Conservation (phyloP, 2,797 vertebrate species). For the Sparus aurata region DNA sequence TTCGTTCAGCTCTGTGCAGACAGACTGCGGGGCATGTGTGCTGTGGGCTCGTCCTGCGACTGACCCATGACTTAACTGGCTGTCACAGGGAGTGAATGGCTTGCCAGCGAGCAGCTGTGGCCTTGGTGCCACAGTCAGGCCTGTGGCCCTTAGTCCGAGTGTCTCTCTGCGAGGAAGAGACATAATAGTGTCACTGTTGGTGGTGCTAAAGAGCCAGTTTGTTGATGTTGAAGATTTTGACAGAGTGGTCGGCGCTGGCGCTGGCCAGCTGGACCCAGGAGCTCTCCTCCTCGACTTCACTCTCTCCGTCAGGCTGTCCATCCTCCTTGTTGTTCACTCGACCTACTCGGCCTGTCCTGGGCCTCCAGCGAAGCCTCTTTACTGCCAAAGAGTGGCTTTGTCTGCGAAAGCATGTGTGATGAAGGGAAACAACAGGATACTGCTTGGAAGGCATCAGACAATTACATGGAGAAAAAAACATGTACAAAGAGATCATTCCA, state of each 20-base stretch:
- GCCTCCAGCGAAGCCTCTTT: slow-evolving; percentile 94
- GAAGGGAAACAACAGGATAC: slow-evolving; percentile 67
- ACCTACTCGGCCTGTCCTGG: slow-evolving; percentile 79
- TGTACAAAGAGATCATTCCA: background rate
- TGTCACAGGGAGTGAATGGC: slow-evolving; percentile 66
- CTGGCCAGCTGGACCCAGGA: slow-evolving; percentile 94
- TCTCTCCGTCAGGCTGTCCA: slow-evolving; percentile 65
- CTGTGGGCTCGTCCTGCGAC: slow-evolving; percentile 62
- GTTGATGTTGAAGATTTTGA: slow-evolving; percentile 95
- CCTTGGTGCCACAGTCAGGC: slow-evolving; percentile 54
- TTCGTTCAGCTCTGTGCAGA: slow-evolving; percentile 52
- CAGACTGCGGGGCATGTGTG: slow-evolving; percentile 54
- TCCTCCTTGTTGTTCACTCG: slow-evolving; percentile 43
- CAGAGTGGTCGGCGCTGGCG: slow-evolving; percentile 91
- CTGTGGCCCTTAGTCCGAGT: slow-evolving; percentile 64
- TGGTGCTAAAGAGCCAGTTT: slow-evolving; percentile 84
- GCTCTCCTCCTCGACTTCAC: slow-evolving; percentile 68
- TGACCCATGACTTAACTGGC: slow-evolving; percentile 69
- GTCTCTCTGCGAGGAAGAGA: slow-evolving; percentile 53
- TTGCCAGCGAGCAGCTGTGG: slow-evolving; percentile 75
- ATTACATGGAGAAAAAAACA: background rate
- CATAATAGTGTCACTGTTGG: slow-evolving; percentile 73
- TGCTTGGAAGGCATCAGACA: background rate
- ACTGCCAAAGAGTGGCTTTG: slow-evolving; percentile 93
- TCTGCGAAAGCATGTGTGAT: slow-evolving; percentile 79